Evolutionary conservation across 1,140 invertebrate species (phyloP).

Genomic region (Marisa cornuarietis): DNA sequence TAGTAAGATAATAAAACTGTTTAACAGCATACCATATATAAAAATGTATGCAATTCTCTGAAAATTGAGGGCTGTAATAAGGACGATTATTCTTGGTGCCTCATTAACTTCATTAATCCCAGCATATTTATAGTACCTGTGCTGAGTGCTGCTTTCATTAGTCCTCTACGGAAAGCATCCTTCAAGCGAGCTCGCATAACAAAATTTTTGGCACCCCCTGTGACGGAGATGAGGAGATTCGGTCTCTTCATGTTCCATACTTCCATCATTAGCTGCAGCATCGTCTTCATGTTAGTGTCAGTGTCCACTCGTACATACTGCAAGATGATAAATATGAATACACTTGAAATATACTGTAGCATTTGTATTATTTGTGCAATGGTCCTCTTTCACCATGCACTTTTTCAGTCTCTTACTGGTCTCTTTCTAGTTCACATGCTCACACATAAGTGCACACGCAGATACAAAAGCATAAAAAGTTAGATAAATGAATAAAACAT

Average conservation of each 20-base stretch:
- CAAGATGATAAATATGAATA: constrained; percentile 16
- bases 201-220: constrained; percentile 67
- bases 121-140: constrained; percentile 49
- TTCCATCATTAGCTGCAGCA: constrained; percentile 61
- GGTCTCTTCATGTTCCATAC: constrained; percentile 64
- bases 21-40: no score
- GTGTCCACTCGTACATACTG: constrained; percentile 64
- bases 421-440: background rate
- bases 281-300: constrained; percentile 53
- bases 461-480: background rate
- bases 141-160: constrained; percentile 64
- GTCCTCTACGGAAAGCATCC: constrained; percentile 62
- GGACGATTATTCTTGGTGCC: no score
- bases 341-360: background rate
- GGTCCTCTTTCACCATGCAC: background rate
- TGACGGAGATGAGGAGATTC: constrained; percentile 68
- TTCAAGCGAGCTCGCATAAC: constrained; percentile 63
- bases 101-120: background rate
- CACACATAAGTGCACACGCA: background rate
- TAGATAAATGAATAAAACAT: background rate
- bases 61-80: no score
- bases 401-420: background rate
- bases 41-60: no score
- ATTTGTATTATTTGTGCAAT: background rate
- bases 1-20: no score